Base-by-base conservation (phyloP, 1,140 invertebrate species). In the Apolygus lucorum region DNA sequence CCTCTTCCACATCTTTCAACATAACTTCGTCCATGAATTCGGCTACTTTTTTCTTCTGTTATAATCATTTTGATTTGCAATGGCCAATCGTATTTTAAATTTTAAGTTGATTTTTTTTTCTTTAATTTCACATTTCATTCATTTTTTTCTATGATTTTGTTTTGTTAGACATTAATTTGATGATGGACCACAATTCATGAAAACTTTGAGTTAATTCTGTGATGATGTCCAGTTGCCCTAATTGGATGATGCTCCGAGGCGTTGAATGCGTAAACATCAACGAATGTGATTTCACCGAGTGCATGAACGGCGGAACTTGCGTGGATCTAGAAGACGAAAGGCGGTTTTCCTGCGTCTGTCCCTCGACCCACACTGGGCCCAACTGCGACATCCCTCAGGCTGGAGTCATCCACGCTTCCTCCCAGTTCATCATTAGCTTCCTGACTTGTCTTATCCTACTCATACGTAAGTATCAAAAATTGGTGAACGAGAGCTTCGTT, bases 351-450 rank as follows among this genome's bases (percentile, higher is more conserved):
- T 92, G 90, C 78, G 79, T 85, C 22, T 92, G 92, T 81, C 83
- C 88, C 1, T 76, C 83, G 72, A 87, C 87, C 70, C 93, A 86
- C 81, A 87, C 86, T 11, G 91, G 91, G 70, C 83, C 84, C 70
- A 84, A 92, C 79, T 94, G 92, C 79, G 86, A 87, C 76, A 79
- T 88, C 70, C 84, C 86, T 63, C 85, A 87, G 70, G 86, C 88
- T n/a, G 88, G 88, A 71, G 86, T 87, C 76, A 87, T 90, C 78
- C 88, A 87, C 76, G 88, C 89, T 34, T 89, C 88, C 66, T 85
- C 86, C 78, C 90, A 91, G 84, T 92, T 92, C 82, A 87, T 91
- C 81, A 87, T 91, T 79, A 88, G 88, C 77, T 82, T 91, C 78
- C 84, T 90, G 77, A 82, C 87, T 79, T 90, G 89, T 83, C 82